Evolutionary conservation across 2,113 vertebrate species (phyloP).

Genomic region (Fregata magnificens): DNA sequence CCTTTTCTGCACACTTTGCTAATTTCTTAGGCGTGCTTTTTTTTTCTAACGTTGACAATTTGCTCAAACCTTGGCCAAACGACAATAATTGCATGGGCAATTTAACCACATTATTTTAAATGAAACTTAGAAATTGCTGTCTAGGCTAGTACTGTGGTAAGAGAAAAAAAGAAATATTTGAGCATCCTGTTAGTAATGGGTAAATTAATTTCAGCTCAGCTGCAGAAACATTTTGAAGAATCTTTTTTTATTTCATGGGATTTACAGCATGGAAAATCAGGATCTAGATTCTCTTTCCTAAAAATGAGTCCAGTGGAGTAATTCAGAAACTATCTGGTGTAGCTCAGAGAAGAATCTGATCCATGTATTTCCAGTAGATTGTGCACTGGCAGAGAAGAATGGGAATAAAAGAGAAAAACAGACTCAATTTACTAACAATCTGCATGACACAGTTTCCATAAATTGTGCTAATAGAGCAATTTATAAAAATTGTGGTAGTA

Average conservation of each 20-base stretch:
- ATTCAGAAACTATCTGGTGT: neutral
- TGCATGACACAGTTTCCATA: constrained; percentile 45
- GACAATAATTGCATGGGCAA: neutral
- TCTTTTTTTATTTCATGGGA: neutral
- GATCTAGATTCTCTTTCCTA: neutral
- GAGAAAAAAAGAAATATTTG: constrained; percentile 4
- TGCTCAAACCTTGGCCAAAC: neutral
- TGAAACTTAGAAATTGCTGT: constrained; percentile 3
- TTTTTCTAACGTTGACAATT: neutral
- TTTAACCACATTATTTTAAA: constrained; percentile 26
- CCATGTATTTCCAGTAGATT: neutral
- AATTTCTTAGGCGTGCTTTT: neutral
- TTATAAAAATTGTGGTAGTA: constrained; percentile 57
- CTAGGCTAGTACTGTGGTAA: neutral
- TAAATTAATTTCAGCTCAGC: constrained; percentile 12
- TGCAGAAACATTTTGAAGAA: neutral
- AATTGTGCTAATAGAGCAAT: constrained; percentile 62
- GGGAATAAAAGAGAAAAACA: constrained; percentile 23
- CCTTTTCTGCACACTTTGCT: neutral
- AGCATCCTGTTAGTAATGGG: neutral
- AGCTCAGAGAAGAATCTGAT: neutral
- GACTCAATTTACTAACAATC: constrained; percentile 45
- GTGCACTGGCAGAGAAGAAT: neutral
- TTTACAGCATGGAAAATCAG: neutral
- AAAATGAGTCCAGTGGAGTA: neutral